These are phyloP conservation scores for Pocillopora meandrina DNA, from an alignment of 92 coral and sea anemone species.

Conservation along the genomic window DNA sequence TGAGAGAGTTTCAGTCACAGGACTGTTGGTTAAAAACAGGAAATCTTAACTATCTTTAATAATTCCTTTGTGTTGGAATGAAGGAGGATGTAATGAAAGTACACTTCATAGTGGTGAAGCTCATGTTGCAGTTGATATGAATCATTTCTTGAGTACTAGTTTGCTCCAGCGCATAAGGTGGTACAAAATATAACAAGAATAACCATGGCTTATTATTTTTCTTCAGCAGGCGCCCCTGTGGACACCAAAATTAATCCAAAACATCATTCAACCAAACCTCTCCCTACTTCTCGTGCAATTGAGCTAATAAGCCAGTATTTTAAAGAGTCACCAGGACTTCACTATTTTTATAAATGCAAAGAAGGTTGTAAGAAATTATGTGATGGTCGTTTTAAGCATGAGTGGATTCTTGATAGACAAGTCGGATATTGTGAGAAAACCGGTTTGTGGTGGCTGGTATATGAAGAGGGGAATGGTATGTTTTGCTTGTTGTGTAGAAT, in stretches of 20 bases:
- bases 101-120: constrained; percentile 47
- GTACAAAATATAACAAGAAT: constrained; percentile 49
- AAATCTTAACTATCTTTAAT: constrained; percentile 27
- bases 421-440: constrained; percentile 45
- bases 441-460: constrained; percentile 47
- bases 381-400: constrained; percentile 44
- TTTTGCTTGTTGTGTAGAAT: constrained; percentile 40
- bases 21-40: constrained; percentile 3
- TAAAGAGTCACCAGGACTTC: constrained; percentile 38
- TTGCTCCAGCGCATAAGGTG: constrained; percentile 51
- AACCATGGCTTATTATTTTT: constrained; percentile 32
- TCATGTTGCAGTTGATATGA: constrained; percentile 42
- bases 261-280: constrained; percentile 50
- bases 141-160: constrained; percentile 34
- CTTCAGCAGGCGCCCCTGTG: constrained; percentile 52
- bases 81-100: constrained; percentile 46
- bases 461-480: constrained; percentile 53
- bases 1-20: constrained; percentile 58
- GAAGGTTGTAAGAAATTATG: constrained; percentile 46
- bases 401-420: constrained; percentile 39
- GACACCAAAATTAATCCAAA: constrained; percentile 50
- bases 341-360: constrained; percentile 35
- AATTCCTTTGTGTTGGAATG: constrained; percentile 44
- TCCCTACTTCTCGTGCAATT: constrained; percentile 42
- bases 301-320: constrained; percentile 48